Evolutionary conservation across 2,888 invertebrate genomes (phyloP).

Genomic region (Leptinotarsa haldemani): DNA sequence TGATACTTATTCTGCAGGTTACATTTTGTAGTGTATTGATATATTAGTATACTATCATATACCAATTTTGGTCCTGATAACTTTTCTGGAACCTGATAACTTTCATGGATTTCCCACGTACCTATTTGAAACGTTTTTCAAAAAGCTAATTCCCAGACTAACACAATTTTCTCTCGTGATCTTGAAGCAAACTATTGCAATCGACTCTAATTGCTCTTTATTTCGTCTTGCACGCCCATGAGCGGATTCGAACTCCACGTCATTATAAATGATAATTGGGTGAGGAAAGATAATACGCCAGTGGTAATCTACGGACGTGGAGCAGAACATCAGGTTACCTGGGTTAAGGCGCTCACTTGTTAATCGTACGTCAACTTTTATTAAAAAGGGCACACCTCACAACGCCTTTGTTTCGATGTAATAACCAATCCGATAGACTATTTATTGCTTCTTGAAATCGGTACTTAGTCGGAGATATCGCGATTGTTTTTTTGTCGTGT

Average conservation of each 20-base stretch:
- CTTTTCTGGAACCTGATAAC: no score
- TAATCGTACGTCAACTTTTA: conserved; percentile 61
- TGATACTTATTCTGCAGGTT: no score
- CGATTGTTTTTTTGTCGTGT: no score
- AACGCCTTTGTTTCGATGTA: conserved; percentile 35
- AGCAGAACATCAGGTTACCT: conserved; percentile 37
- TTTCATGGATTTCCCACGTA: no score
- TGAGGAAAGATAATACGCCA: conserved; percentile 45
- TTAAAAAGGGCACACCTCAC: conserved; percentile 58
- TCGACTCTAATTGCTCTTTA: background rate
- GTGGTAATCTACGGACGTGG: conserved; percentile 25
- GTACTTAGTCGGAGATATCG: conserved; percentile 22
- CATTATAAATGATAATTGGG: conserved; percentile 51
- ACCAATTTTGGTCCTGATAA: no score
- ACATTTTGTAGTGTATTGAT: no score
- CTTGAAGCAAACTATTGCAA: no score
- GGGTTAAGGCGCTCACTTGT: conserved; percentile 48
- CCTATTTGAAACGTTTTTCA: no score
- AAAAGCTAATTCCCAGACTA: no score
- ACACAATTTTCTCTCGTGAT: no score
- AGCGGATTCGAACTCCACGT: conserved; percentile 38
- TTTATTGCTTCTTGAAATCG: conserved; percentile 32
- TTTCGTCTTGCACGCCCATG: conserved; percentile 5
- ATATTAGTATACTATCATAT: no score
- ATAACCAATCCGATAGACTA: conserved; percentile 33